Evolutionary conservation across 2,888 invertebrate species (phyloP), one percentile per base, ranked within the genome.

Genomic region (Zygothrica quintamaculata): DNA sequence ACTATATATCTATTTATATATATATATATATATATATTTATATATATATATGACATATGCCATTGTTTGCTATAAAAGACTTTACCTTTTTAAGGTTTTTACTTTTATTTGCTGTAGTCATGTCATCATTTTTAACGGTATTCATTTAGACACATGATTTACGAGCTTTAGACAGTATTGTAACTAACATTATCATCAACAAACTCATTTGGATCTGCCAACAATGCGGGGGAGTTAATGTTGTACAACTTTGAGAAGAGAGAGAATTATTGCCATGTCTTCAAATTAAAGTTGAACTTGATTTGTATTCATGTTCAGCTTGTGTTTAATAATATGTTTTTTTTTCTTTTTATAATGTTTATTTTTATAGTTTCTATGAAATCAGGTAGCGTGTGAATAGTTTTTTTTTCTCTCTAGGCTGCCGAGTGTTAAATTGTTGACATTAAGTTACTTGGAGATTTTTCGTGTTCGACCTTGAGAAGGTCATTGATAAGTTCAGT

Each of bases 131-230:
- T 65, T 76, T 55, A 56, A 57, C 22, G 44, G 56, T 36, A 13
- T 55, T 9, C 44, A 50, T 55, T 60, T 61, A 22, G 66, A 59
- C 77, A 80, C 70, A 61, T 74, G 84, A 80, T 77, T 84, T 84
- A 84, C 64, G 66, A 50, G 36, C 65, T 48, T 44, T 61, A 47
- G 44, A 26, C 55, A 75, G 18, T 75, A 65, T 68, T 50, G 57
- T 58, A 48, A 51, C 39, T 33, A n/a, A n/a, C n/a, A n/a, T n/a
- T n/a, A n/a, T n/a, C n/a, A 36, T 16, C 51, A 48, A 29, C 12
- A n/a, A 53, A 39, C 18, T 12, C 26, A 7, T 29, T 9, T 46
- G 15, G 5, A 11, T 15, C 73, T 53, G 62, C 76, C 66, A 65
- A 68, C 76, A 68, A 47, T 60, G 61, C 50, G 59, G 34, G 60